A percentile compares a stretch with the other conserved stretches of the same genome.
These are phyloP conservation scores for Plagiodera versicolora DNA, from an alignment of 2,888 invertebrate genomes.

Conservation along the genomic window DNA sequence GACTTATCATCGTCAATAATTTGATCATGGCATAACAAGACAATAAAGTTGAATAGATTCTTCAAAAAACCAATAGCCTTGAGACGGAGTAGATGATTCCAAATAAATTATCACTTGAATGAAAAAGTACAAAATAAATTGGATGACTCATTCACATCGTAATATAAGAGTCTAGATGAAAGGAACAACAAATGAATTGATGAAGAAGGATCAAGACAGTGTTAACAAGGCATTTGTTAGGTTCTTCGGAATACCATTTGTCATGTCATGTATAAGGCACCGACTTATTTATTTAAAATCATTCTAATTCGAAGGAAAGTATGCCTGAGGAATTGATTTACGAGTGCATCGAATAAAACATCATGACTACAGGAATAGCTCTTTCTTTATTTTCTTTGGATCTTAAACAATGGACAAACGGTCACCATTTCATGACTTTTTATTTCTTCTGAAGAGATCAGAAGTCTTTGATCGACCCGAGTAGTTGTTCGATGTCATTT, in stretches of 20 bases:
- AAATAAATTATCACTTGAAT: constrained; percentile 6
- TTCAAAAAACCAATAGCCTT: background rate
- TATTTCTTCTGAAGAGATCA: background rate
- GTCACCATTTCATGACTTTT: background rate
- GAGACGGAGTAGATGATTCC: constrained; percentile 1
- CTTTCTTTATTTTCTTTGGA: background rate
- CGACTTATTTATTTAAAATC: too few species aligned
- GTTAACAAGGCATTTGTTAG: background rate
- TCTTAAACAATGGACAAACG: background rate
- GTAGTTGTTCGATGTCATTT: background rate
- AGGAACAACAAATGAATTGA: background rate
- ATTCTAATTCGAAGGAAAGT: too few species aligned
- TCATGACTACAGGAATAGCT: too few species aligned
- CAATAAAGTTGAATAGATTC: background rate
- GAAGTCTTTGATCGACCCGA: background rate
- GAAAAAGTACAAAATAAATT: background rate
- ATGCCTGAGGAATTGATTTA: too few species aligned
- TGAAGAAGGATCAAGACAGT: background rate
- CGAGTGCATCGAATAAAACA: too few species aligned
- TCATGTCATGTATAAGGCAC: too few species aligned
- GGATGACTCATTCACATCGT: constrained; percentile 7
- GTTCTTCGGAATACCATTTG: too few species aligned
- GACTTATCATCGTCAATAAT: background rate
- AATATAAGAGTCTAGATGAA: background rate
- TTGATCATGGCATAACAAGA: background rate